Base-by-base conservation (phyloP, 1,140 invertebrate genomes). In the Melitaea cinxia region DNA sequence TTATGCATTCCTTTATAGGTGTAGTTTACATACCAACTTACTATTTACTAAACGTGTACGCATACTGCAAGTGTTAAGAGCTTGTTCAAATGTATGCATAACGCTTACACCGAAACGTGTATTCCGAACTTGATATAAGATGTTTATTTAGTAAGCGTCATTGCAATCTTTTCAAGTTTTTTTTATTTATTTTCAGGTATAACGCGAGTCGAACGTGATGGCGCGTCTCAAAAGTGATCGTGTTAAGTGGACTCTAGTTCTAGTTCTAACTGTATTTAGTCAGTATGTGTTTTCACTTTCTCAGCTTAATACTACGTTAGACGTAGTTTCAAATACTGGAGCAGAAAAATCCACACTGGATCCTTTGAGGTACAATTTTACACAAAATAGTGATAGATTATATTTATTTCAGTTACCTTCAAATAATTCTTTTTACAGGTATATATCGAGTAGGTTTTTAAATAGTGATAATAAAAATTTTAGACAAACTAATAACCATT, bases 231-330 rank as follows among this genome's bases (percentile, higher is more conserved):
- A 88, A 85, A 80, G 73, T 85, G 80, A 77, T 68, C 80, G 72
- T 78, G 70, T 72, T 72, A 84, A 82, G 69, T 87, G 86, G 86
- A 91, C 86, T 75, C 70, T 91, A 86, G 83, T 84, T 77, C 82
- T 91, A 84, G 72, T 87, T 69, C 69, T 86, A 80, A 65, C 82
- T 77, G 21, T 88, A 66, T 75, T 81, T 73, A 77, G 75, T 81
- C 69, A 77, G 57, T 78, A 61, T 57, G 85, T 87, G 56, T 67
- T 65, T 71, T 78, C 82, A 35, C 83, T 85, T 69, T 84, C 86
- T 39, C 85, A 90, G 72, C 80, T 83, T 17, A 24, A 74, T 30
- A 35, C 50, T 39, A 57, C 68, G 7, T 35, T 39, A 56, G 62
- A 33, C 67, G 55, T 63, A 58, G 66, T 21, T 5, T 9, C 19